Evolutionary conservation across 2,797 vertebrate genomes (phyloP).

Genomic region (Micromesistius poutassou): DNA sequence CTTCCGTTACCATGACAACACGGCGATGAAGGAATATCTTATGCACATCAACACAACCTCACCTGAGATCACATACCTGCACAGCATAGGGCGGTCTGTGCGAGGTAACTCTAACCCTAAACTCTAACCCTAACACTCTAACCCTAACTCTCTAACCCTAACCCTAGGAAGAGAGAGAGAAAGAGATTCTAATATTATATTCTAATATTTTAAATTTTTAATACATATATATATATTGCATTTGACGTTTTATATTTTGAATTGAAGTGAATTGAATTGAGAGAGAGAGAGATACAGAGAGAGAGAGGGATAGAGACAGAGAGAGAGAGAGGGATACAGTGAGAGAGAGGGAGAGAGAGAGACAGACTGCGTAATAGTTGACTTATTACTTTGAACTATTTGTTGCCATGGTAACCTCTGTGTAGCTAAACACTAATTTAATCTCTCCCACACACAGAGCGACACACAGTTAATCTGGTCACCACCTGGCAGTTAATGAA

Average conservation of each 20-base stretch:
- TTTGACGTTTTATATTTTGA: no score
- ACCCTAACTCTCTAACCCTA: no score
- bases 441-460: no score
- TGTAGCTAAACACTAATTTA: no score
- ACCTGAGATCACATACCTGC: conserved; percentile 58
- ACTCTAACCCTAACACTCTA: no score
- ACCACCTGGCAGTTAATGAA: no score
- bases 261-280: not conserved
- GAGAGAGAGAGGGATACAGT: not conserved
- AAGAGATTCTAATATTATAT: not conserved
- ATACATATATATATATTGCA: no score
- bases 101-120: conserved; percentile 40
- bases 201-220: no score
- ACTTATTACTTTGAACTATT: no score
- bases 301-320: not conserved
- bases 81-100: conserved; percentile 66
- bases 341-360: conserved; percentile 4
- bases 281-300: not conserved
- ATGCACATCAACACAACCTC: conserved; percentile 32
- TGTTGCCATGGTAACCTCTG: no score
- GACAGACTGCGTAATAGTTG: no score
- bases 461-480: no score
- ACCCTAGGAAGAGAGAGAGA: not conserved
- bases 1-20: conserved; percentile 59
- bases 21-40: conserved; percentile 52